Evolutionary conservation across 37 sponge, comb jelly and placozoan genomes (phyloP).

Genomic region (Axinella damicornis): DNA sequence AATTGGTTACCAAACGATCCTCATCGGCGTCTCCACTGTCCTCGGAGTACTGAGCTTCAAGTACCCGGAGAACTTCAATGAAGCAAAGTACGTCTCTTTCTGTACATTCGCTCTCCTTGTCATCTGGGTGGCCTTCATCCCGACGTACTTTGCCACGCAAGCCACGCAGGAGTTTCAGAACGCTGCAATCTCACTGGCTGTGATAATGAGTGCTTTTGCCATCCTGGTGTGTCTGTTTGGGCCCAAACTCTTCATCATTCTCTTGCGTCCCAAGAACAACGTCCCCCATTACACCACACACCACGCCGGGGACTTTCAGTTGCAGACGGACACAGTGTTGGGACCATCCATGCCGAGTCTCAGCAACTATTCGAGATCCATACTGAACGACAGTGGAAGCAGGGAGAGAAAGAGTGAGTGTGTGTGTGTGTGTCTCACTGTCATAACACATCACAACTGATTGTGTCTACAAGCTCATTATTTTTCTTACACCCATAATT

Average conservation of each 20-base stretch:
- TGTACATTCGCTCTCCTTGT: conserved; percentile 63
- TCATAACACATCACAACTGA: no score
- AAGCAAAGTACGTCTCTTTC: conserved; percentile 72
- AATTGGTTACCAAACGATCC: conserved; percentile 46
- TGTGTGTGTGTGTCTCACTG: no score
- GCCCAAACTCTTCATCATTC: conserved; percentile 68
- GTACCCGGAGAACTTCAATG: conserved; percentile 85
- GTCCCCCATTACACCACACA: not conserved
- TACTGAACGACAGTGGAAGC: no score
- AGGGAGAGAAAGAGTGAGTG: no score
- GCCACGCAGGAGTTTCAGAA: conserved; percentile 37
- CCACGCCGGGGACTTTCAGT: no score
- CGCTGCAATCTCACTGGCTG: conserved; percentile 44
- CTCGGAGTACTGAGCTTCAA: conserved; percentile 68
- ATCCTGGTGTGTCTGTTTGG: conserved; percentile 61
- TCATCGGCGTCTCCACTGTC: conserved; percentile 61
- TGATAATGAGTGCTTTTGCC: conserved; percentile 55
- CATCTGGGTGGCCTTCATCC: conserved; percentile 69
- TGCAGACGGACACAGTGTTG: no score
- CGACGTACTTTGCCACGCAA: conserved; percentile 49
- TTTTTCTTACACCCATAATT: no score
- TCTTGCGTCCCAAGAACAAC: conserved; percentile 48
- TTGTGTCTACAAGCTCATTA: no score
- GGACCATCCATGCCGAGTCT: no score
- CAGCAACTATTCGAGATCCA: no score